Conservation (phyloP, 2,113 vertebrate genomes). For the Brienomyrus brachyistius region DNA sequence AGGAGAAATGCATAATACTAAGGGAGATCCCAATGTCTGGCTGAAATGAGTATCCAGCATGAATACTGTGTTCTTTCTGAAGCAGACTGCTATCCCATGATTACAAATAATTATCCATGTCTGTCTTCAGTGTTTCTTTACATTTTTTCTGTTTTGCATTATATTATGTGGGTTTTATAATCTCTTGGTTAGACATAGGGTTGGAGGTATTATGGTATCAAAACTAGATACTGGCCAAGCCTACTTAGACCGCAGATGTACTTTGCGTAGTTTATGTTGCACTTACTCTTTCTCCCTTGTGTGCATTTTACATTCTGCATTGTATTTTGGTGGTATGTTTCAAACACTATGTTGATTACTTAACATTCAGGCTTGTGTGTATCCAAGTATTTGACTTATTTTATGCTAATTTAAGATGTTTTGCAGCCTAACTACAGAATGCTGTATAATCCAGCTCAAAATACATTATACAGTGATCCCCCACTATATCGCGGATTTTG, state of each 20-base stretch:
- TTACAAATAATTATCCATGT: not conserved
- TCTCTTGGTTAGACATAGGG: not conserved
- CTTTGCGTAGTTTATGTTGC: not conserved
- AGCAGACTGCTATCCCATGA: not conserved
- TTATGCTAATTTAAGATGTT: not conserved
- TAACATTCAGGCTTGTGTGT: not conserved
- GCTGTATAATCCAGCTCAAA: not conserved
- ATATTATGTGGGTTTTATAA: not conserved
- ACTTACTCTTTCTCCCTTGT: not conserved
- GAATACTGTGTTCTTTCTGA: not conserved
- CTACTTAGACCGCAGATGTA: not conserved
- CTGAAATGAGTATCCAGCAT: not conserved
- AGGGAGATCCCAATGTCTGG: not conserved
- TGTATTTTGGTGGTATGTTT: not conserved
- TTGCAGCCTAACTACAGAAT: not conserved
- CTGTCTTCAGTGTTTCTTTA: not conserved
- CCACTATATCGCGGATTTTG: no score
- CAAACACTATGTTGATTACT: not conserved
- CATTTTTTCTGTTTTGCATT: not conserved
- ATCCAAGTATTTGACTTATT: not conserved
- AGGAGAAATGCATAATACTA: not conserved
- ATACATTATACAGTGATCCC: not conserved
- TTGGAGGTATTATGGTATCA: not conserved
- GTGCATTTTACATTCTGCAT: not conserved
- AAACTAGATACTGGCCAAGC: not conserved